Conservation (phyloP, 2,113 vertebrate genomes). For the Scopus umbretta region DNA sequence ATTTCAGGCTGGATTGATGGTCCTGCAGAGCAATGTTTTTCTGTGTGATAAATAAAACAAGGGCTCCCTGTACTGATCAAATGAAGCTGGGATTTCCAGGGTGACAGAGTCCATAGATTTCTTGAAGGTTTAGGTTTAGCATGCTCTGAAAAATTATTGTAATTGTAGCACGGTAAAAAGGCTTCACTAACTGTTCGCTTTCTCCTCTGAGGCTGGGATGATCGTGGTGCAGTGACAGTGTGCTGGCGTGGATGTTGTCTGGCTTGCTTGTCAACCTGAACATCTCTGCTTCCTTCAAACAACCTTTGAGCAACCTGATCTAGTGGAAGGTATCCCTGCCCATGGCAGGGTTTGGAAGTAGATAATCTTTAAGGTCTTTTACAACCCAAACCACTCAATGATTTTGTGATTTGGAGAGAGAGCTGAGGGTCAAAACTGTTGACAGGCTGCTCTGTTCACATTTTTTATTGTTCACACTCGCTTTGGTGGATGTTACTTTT, state of each 20-base stretch:
- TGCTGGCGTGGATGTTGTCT: not conserved
- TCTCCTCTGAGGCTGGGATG: not conserved
- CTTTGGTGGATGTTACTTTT: not conserved
- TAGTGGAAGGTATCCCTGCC: not conserved
- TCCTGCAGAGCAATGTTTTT: not conserved
- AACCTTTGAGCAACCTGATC: not conserved
- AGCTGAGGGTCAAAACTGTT: not conserved
- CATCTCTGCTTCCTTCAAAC: not conserved
- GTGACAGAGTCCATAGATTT: not conserved
- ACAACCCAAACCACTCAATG: not conserved
- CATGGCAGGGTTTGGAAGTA: rapidly evolving
- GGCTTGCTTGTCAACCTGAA: not conserved
- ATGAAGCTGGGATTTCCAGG: not conserved
- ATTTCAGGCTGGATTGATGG: not conserved
- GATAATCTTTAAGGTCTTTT: not conserved
- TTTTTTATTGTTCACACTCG: rapidly evolving
- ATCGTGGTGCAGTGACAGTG: not conserved
- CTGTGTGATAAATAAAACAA: not conserved
- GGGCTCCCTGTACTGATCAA: not conserved
- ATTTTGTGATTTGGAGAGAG: not conserved
- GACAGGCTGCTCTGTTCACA: not conserved
- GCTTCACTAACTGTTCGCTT: not conserved
- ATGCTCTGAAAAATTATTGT: not conserved
- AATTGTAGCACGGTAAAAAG: not conserved
- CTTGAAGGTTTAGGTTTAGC: not conserved